phyloP scores from a whole-genome alignment of 2,888 invertebrate genomes.

The Dexiosoma caninum region DNA sequence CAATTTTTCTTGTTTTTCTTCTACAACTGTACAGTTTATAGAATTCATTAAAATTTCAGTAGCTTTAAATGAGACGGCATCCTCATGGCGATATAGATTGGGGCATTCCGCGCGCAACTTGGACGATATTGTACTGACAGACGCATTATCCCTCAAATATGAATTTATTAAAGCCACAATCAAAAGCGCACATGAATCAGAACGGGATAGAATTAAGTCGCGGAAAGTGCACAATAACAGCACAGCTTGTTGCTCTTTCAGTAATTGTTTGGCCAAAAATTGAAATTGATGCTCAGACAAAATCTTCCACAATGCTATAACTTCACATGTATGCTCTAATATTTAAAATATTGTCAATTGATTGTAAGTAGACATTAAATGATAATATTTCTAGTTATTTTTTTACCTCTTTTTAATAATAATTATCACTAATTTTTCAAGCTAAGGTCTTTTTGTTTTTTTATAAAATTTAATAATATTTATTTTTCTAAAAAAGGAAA shows the following conservation, averaged over 20 bases:
- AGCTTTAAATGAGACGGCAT: slow-evolving; percentile 96
- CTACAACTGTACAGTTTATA: slow-evolving; percentile 84
- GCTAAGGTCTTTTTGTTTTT: too few species aligned
- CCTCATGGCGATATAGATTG: slow-evolving; percentile 94
- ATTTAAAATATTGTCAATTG: too few species aligned
- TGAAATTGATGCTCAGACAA: slow-evolving; percentile 95
- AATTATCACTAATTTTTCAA: too few species aligned
- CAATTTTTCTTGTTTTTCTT: slow-evolving; percentile 87
- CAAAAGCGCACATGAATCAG: slow-evolving; percentile 84
- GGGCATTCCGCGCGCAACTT: slow-evolving; percentile 94
- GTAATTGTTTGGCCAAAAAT: slow-evolving; percentile 84
- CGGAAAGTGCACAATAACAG: slow-evolving; percentile 81
- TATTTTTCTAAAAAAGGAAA: too few species aligned
- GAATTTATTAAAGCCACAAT: slow-evolving; percentile 92
- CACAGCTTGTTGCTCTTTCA: slow-evolving; percentile 82
- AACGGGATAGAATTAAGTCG: slow-evolving; percentile 79
- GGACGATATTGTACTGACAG: slow-evolving; percentile 92
- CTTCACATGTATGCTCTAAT: slow-evolving; percentile 87
- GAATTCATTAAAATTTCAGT: slow-evolving; percentile 93
- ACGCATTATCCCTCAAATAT: slow-evolving; percentile 96
- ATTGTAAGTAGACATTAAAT: too few species aligned
- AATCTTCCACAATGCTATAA: slow-evolving; percentile 94
- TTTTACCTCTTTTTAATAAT: too few species aligned
- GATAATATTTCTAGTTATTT: too few species aligned
- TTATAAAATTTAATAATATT: too few species aligned